Evolutionary conservation across 2,113 vertebrate species (phyloP), one percentile per base, ranked within the genome.

Genomic region (Apeltes quadracus): DNA sequence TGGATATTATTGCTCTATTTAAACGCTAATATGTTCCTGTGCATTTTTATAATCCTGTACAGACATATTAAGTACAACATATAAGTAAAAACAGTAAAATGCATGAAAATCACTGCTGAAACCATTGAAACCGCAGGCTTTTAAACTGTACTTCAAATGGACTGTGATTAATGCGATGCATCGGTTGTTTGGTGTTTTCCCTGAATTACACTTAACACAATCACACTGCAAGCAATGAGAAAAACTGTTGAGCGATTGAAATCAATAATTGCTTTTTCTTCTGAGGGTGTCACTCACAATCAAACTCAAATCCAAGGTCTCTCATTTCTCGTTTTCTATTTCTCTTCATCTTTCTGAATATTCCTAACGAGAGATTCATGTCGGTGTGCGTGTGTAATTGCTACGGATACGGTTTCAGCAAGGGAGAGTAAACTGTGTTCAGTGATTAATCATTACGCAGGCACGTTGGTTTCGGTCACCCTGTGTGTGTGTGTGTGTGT

Each of bases 261-360:
- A 81, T 84, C 81, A 76, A 79, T 84, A 68, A 61, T n/a, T 53
- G 38, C 18, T 72, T 55, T 72, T 55, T 70, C 43, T 68, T 61
- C 29, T 53, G 36, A 72, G 55, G n/a, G 70, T 23, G 10, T 75
- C 54, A 25, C 27, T 61, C 54, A 53, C 34, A 72, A 66, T 50
- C 57, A 81, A 22, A 58, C 27, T 72, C 27, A 41, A 44, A 39
- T 50, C 22, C 18, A 46, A 32, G 2, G 36, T 67, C 12, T 44
- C 9, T 61, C 29, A 32, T 56, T 72, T 70, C 5, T 25, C 39
- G 29, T 14, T 53, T 25, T 68, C 27, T 58, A 1, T 51, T n/a
- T 59, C 14, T 27, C 27, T 22, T 13, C 9, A 18, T 22, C 3
- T 38, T 11, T 50, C 7, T 51, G 41, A 53, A 20, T 3, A 54